Evolutionary conservation across 2,797 vertebrate genomes (phyloP), one percentile per base, ranked within the genome.

Genomic region (Trachurus trachurus): DNA sequence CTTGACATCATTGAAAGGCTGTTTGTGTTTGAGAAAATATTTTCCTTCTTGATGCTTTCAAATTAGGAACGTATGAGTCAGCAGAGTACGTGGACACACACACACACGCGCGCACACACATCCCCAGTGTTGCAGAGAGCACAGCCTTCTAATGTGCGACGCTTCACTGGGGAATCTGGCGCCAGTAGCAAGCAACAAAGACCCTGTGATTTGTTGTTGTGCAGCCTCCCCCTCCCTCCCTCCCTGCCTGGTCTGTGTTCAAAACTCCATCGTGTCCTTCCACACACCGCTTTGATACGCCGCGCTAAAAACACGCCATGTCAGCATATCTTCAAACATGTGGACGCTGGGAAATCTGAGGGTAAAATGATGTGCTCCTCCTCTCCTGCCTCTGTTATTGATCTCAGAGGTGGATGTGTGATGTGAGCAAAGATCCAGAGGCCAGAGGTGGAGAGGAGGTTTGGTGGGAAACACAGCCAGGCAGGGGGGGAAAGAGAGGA

Each of bases 1-100:
- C 86, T 91, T 88, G 88, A 89, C 80, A 82, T 82, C 77, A 81
- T 81, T 56, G 79, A 76, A 78, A 73, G 66, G 70, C 80, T 76
- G 59, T 78, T 88, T 87, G 83, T 81, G 73, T 88, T 82, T 66
- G 74, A 74, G 76, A 89, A 84, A 87, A 89, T 83, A 70, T 83
- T 76, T 83, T 63, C 56, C 70, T 53, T 49, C 73, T 79, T 56
- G 61, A 69, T 77, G 71, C 56, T 74, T 86, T 85, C 53, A 60
- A 59, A 76, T 77, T 34, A 34, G 76, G 54, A 89, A 73, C 7
- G 71, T 45, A 81, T 88, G 87, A 86, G 84, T 89, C 86, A 87
- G 88, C 86, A 85, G 76, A 70, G 39, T 45, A 26, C 3, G 26
- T 49, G 31, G 39, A 71, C 44, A 47, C 67, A 64, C 75, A 50